Percentiles rank a stretch among this genome's conserved stretches.
Conservation (phyloP, 2,888 invertebrate species). For the Polia nebulosa region DNA sequence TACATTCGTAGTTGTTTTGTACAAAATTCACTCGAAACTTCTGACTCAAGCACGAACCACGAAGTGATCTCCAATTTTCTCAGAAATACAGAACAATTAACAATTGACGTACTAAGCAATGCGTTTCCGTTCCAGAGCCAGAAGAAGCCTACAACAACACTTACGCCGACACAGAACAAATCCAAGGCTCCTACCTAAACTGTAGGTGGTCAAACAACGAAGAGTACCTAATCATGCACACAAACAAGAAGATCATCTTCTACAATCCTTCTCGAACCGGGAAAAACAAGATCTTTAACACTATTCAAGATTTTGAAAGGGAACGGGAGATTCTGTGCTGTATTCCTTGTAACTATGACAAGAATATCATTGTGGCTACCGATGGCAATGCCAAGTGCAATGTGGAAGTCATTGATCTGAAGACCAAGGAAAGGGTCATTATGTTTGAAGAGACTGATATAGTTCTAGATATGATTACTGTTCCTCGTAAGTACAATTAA, state of each 20-base stretch:
- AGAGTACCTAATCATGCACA: conserved; percentile 82
- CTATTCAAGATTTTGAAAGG: conserved; percentile 78
- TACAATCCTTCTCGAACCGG: conserved; percentile 78
- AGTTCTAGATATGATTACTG: conserved; percentile 79
- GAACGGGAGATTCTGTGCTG: conserved; percentile 79
- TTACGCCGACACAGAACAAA: conserved; percentile 76
- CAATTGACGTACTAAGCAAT: too few relatives aligned
- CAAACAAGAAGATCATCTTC: conserved; percentile 80
- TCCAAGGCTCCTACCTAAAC: conserved; percentile 80
- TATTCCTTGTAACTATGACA: conserved; percentile 83
- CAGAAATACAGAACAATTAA: not conserved
- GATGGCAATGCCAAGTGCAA: conserved; percentile 66
- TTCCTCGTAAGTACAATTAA: conserved; percentile 78
- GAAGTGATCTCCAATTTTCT: not conserved
- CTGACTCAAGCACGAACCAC: not conserved
- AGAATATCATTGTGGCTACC: conserved; percentile 78
- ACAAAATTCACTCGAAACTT: not conserved
- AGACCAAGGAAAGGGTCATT: conserved; percentile 78
- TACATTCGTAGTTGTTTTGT: too few relatives aligned
- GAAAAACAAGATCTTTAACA: conserved; percentile 66
- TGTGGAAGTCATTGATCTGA: conserved; percentile 80
- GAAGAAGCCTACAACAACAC: conserved; percentile 83
- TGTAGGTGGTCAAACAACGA: conserved; percentile 84
- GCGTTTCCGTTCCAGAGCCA: conserved; percentile 72
- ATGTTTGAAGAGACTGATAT: conserved; percentile 79